phyloP scores from a whole-genome alignment of 2,113 vertebrate genomes.

The Perca schrenkii region DNA sequence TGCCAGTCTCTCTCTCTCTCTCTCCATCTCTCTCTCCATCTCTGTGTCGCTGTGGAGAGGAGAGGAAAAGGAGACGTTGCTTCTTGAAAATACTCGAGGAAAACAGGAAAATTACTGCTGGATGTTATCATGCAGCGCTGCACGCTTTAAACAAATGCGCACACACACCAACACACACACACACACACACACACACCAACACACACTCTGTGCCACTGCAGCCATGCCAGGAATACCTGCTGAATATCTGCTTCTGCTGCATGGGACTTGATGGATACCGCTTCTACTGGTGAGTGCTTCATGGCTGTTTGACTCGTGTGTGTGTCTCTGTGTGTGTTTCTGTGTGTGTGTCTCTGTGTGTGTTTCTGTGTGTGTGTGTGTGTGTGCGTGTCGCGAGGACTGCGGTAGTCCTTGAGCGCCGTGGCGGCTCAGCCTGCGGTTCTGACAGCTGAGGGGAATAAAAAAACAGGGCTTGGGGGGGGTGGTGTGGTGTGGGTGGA shows the following conservation, averaged over 20 bases:
- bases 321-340: constrained; percentile 26
- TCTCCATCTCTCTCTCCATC: neutral
- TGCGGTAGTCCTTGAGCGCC: constrained; percentile 70
- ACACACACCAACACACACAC: neutral
- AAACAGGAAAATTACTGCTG: constrained; percentile 56
- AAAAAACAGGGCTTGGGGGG: constrained; percentile 41
- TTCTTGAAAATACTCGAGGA: constrained; percentile 59
- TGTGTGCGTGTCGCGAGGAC: constrained; percentile 46
- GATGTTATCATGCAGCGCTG: constrained; percentile 59
- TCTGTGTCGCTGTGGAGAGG: constrained; percentile 39
- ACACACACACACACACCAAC: constrained; percentile 23
- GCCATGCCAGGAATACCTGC: constrained; percentile 68
- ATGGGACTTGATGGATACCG: constrained; percentile 45
- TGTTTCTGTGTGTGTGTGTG: constrained; percentile 32
- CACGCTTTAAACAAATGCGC: constrained; percentile 24
- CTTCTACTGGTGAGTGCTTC: constrained; percentile 66
- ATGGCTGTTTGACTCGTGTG: constrained; percentile 9
- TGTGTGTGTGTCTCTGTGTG: constrained; percentile 38
- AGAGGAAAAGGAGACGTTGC: constrained; percentile 46
- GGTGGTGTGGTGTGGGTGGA: too few relatives aligned
- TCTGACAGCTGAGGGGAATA: constrained; percentile 63
- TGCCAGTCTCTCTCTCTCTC: constrained; percentile 8
- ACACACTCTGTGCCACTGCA: constrained; percentile 25
- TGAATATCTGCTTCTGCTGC: constrained; percentile 50
- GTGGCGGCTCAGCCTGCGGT: constrained; percentile 59